Conservation (phyloP, 1,140 invertebrate genomes). For the Drosophila parvula region DNA sequence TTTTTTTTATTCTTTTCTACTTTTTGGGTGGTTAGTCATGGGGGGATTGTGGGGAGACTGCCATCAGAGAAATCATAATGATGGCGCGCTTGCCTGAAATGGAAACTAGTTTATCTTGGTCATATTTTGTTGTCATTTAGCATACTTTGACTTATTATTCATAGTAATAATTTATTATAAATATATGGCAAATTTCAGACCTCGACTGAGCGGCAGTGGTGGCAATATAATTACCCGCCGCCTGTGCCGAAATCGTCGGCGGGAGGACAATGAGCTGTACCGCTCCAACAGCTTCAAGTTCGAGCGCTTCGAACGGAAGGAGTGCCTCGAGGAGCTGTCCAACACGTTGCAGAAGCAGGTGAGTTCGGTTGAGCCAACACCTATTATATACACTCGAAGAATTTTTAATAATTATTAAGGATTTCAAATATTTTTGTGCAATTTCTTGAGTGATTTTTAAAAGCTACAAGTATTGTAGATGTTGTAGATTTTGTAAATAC, state of each 20-base stretch:
- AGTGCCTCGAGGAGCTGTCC: conserved; percentile 85
- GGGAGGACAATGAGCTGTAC: conserved; percentile 92
- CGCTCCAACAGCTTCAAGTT: conserved; percentile 94
- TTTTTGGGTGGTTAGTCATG: conserved; percentile 11
- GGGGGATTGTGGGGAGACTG: background rate
- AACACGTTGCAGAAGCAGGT: conserved; percentile 86
- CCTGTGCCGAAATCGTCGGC: conserved; percentile 87
- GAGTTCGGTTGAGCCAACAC: conserved; percentile 44
- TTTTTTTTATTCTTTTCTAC: background rate
- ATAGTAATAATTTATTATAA: background rate
- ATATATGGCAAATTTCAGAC: conserved; percentile 26
- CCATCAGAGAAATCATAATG: conserved; percentile 31
- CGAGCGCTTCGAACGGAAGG: conserved; percentile 89
- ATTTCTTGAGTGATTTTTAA: no score
- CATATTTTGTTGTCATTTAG: background rate
- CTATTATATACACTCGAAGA: background rate
- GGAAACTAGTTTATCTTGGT: background rate
- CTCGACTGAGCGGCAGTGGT: conserved; percentile 71
- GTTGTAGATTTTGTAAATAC: no score
- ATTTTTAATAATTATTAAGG: background rate
- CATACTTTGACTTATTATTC: background rate
- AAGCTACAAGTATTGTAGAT: no score
- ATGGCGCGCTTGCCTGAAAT: background rate
- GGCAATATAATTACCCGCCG: conserved; percentile 86
- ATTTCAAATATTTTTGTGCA: no score